Evolutionary conservation across 2,888 invertebrate genomes (phyloP).

Genomic region (Epicampocera succincta): DNA sequence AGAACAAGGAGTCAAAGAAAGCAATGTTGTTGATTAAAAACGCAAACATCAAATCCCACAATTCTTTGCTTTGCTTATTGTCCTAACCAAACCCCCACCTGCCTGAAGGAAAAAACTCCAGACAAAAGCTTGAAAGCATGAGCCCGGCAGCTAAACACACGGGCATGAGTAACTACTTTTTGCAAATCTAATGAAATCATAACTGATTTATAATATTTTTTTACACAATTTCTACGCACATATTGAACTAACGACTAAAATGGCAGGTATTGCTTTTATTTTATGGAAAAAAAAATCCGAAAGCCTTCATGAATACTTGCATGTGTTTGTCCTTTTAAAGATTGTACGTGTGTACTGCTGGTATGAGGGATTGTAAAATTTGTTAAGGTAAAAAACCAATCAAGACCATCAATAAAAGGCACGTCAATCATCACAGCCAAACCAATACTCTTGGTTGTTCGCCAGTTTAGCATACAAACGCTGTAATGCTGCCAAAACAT

Average conservation of each 20-base stretch:
- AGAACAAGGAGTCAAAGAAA: conserved; percentile 16
- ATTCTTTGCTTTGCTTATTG: conserved; percentile 25
- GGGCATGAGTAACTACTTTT: conserved; percentile 20
- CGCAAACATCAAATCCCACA: conserved; percentile 74
- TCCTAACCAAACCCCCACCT: not conserved
- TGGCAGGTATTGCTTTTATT: conserved; percentile 57
- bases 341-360: conserved; percentile 11
- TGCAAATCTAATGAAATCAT: conserved; percentile 78
- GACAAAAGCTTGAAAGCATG: conserved; percentile 9
- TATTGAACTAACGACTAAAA: conserved; percentile 77
- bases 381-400: conserved; percentile 74
- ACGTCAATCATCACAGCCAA: conserved; percentile 79
- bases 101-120: not conserved
- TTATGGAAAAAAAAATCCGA: conserved; percentile 24
- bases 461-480: conserved; percentile 41
- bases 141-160: not conserved
- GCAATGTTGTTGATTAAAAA: conserved; percentile 77
- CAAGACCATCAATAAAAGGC: conserved; percentile 82
- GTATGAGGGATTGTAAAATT: conserved; percentile 20
- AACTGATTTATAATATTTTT: conserved; percentile 72
- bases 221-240: conserved; percentile 70
- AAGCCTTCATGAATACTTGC: conserved; percentile 60
- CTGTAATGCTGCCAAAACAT: conserved; percentile 36
- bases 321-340: conserved; percentile 57
- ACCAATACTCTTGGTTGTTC: conserved; percentile 24